phyloP scores from a whole-genome alignment of 2,888 invertebrate genomes.

The Mythimna loreyi region DNA sequence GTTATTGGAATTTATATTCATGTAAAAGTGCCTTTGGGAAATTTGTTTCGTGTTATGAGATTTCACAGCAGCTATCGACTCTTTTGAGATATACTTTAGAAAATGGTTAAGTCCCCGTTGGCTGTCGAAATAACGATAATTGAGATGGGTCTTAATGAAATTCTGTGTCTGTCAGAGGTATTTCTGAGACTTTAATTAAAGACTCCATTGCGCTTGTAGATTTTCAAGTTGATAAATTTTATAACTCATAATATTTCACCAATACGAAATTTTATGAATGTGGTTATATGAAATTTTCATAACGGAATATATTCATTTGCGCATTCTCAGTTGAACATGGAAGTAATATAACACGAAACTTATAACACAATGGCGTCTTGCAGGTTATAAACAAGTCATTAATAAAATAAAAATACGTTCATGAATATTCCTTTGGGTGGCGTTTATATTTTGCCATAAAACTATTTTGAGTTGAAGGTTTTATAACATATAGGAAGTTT shows the following conservation, averaged over 20 bases:
- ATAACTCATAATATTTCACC: neutral
- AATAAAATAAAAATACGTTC: constrained; percentile 25
- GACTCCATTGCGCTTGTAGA: constrained; percentile 14
- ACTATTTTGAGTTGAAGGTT: constrained; percentile 13
- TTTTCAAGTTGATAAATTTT: neutral
- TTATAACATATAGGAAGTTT: neutral
- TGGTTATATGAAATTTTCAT: neutral
- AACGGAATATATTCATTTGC: constrained; percentile 18
- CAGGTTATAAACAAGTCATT: constrained; percentile 23
- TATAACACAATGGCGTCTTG: constrained; percentile 7
- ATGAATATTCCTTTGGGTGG: constrained; percentile 8
- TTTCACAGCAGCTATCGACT: neutral
- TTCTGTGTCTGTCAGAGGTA: constrained; percentile 4
- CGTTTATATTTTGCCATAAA: constrained; percentile 25
- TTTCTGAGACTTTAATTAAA: constrained; percentile 18
- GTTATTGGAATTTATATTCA: constrained; percentile 25
- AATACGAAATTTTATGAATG: neutral
- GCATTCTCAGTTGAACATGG: constrained; percentile 8
- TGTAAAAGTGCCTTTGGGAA: constrained; percentile 1
- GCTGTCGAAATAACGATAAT: neutral
- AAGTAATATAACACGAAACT: constrained; percentile 36
- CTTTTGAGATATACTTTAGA: neutral
- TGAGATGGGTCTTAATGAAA: constrained; percentile 11
- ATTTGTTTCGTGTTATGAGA: neutral
- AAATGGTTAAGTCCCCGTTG: neutral